phyloP scores from a whole-genome alignment of 1,140 invertebrate genomes.

The Apis cerana region DNA sequence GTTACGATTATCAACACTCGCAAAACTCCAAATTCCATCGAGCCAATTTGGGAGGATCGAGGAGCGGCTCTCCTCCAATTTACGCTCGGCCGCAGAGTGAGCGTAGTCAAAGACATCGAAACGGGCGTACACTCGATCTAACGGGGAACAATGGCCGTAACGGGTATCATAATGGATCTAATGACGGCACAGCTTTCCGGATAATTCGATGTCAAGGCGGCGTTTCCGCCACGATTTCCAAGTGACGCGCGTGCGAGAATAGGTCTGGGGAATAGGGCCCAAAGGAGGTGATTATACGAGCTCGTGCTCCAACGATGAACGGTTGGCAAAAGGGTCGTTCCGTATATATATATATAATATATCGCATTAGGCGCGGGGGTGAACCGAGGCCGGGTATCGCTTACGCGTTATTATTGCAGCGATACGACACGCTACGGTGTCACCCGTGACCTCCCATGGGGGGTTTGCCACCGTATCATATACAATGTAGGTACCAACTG shows the following conservation, averaged over 20 bases:
- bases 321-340: conserved; percentile 40
- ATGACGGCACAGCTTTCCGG: conserved; percentile 39
- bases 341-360: conserved; percentile 68
- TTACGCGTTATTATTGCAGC: conserved; percentile 81
- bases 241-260: conserved; percentile 67
- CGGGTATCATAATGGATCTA: conserved; percentile 45
- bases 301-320: conserved; percentile 21
- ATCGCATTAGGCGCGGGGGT: conserved; percentile 72
- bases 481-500: conserved; percentile 77
- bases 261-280: conserved; percentile 60
- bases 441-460: conserved; percentile 78
- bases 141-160: conserved; percentile 35
- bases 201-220: conserved; percentile 45
- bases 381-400: conserved; percentile 72
- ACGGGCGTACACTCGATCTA: background rate
- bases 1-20: too few relatives aligned
- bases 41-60: background rate
- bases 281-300: conserved; percentile 72
- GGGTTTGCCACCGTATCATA: conserved; percentile 68
- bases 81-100: background rate
- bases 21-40: too few relatives aligned
- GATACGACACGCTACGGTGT: conserved; percentile 80
- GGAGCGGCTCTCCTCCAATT: background rate
- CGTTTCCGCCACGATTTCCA: conserved; percentile 30
- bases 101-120: background rate